Evolutionary conservation across 2,113 vertebrate genomes (phyloP), one percentile per base, ranked within the genome.

Genomic region (Rhinogobius similis): DNA sequence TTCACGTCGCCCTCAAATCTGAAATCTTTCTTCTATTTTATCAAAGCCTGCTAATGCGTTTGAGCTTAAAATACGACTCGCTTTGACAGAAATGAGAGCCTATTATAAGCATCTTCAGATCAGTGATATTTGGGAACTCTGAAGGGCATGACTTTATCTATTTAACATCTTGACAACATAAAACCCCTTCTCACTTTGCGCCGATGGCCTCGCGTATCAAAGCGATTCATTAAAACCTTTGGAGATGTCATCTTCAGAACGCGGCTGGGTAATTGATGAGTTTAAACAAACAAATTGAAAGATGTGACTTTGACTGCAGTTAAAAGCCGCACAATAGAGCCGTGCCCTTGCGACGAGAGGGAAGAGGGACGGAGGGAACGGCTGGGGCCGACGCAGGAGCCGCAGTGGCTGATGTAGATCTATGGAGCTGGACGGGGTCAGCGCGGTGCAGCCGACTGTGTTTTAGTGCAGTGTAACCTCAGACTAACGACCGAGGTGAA

Each of bases 371-470:
- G 44, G 43, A 38, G 29, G 61, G 44, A 43, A 32, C 26, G 2
- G 7, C 62, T 70, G 64, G 73, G 77, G 70, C 66, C 83, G 67
- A 20, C 68, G 71, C 56, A 67, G 79, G 73, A 73, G 55, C 66
- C 46, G 48, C 79, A n/a, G 44, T 84, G 67, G 76, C 77, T 87
- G 83, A 85, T 81, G 74, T 82, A 75, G 86, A 87, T 87, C 79
- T 86, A 85, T 81, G 78, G 65, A 62, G 82, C 67, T 58, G 70
- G 83, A 87, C 78, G 77, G 83, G 86, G 82, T 87, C 88, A 85
- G 83, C 62, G 65, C 79, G 87, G 77, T 36, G 78, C 81, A 79
- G 65, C 75, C 73, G 82, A 84, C 73, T 85, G 83, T 80, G 80
- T 78, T 85, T 90, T 85, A 88, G 73, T 76, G 82, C 85, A 73